phyloP scores from a whole-genome alignment of 2,113 vertebrate genomes.

The Oxyura jamaicensis region DNA sequence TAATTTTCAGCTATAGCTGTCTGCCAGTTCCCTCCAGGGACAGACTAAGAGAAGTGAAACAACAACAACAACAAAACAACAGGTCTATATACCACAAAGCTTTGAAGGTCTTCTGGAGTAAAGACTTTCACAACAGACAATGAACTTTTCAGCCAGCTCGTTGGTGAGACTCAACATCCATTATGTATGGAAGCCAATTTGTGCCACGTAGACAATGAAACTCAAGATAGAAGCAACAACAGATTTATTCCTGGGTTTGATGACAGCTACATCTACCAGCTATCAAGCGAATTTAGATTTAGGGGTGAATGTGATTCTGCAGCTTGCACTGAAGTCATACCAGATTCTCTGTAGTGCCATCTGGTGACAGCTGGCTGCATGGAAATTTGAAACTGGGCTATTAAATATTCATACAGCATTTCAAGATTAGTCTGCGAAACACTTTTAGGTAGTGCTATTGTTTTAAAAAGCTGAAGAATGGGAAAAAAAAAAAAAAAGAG shows the following conservation, averaged over 20 bases:
- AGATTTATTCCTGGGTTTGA: constrained; percentile 19
- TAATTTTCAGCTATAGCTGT: not conserved
- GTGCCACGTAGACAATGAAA: constrained; percentile 4
- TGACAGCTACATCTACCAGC: not conserved
- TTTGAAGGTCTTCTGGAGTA: not conserved
- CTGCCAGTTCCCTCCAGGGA: not conserved
- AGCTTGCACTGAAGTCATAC: constrained; percentile 11
- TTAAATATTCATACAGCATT: constrained; percentile 6
- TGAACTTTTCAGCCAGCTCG: not conserved
- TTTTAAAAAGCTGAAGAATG: not conserved
- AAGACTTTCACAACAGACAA: not conserved
- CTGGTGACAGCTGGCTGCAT: constrained; percentile 2
- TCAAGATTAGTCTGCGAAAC: constrained; percentile 6
- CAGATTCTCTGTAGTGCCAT: constrained; percentile 22
- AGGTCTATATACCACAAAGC: not conserved
- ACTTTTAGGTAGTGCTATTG: not conserved
- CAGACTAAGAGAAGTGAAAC: not conserved
- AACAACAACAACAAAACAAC: not conserved
- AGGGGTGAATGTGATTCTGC: not conserved
- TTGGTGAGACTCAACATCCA: not conserved
- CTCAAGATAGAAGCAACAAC: constrained; percentile 46
- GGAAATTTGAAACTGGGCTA: constrained; percentile 5
- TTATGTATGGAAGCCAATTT: constrained; percentile 24
- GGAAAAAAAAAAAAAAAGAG: not conserved
- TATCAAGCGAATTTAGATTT: constrained; percentile 45